A percentile compares a stretch with the other conserved stretches of the same genome.
These are phyloP conservation scores for Thryonomys swinderianus DNA, from an alignment of 2,113 vertebrate species.

Conservation along the genomic window DNA sequence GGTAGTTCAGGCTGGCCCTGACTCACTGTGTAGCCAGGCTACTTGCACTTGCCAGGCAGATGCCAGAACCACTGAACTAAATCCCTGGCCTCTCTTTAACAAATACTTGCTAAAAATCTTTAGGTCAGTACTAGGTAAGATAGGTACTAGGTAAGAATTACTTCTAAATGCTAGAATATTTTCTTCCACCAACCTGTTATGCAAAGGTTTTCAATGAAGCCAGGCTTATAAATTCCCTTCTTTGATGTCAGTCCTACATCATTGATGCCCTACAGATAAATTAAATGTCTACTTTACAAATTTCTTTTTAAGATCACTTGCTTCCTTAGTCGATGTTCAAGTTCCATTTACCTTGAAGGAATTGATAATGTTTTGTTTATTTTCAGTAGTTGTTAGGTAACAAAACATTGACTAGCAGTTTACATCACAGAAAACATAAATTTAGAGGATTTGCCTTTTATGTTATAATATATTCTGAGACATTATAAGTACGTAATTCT, in stretches of 20 bases:
- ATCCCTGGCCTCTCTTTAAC: too few relatives aligned
- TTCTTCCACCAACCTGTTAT: neutral
- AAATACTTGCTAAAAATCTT: neutral
- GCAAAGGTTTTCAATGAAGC: slow-evolving; percentile 16
- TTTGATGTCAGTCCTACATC: neutral
- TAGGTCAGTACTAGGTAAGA: neutral
- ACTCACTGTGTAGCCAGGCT: too few relatives aligned
- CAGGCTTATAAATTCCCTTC: neutral
- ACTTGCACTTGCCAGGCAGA: too few relatives aligned
- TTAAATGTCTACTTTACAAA: neutral
- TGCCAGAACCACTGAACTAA: too few relatives aligned
- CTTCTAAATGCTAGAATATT: neutral
- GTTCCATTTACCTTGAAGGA: slow-evolving; percentile 36
- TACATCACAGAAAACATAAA: slow-evolving; percentile 41
- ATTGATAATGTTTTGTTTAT: slow-evolving; percentile 8
- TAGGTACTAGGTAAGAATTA: neutral
- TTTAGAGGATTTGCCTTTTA: neutral
- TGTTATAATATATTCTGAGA: slow-evolving; percentile 19
- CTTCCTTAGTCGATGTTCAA: slow-evolving; percentile 29
- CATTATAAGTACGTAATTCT: neutral
- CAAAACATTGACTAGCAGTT: neutral
- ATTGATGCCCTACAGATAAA: neutral
- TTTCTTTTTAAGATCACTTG: slow-evolving; percentile 43
- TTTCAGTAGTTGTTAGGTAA: slow-evolving; percentile 27
- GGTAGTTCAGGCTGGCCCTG: too few relatives aligned